Base-by-base conservation (phyloP, 1,140 invertebrate species). In the Procambarus clarkii region DNA sequence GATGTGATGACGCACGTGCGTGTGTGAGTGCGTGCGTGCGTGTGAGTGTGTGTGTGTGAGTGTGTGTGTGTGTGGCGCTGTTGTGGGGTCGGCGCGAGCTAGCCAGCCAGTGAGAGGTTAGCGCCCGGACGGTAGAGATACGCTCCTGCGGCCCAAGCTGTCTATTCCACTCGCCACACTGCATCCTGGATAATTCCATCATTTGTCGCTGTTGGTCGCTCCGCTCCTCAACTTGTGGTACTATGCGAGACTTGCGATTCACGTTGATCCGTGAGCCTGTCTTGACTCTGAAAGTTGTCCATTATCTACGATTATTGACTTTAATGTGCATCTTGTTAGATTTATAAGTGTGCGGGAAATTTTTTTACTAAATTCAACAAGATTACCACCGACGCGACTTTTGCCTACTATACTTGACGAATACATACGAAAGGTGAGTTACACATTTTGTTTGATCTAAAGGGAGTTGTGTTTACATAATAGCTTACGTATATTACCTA, bases 321-420 rank as follows among this genome's bases (percentile, higher is more conserved):
- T 74, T 74, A 74, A 74, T 74, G 69, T 74, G 69, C 24, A 74
- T 74, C 24, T 74, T 74, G 69, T 34, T 74, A 74, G 69, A 74
- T 74, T 34, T 74, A 74, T 74, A 74, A 74, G 69, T 8, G 24
- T 74, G 69, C 1, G n/a, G 34, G 34, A 74, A 74, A 69, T 54
- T n/a, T n/a, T n/a, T n/a, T n/a, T 54, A 54, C 13, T 13, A 54
- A 54, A 54, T 54, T 5, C 13, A 54, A 9, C 50, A 54, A 54
- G 50, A 54, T 54, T 54, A 13, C 13, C 50, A 1, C 13, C 8
- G 50, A 54, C 2, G 50, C 50, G 4, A 54, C 2, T 54, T 54
- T 54, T 4, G 34, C 34, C 34, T 13, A 54, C 50, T 13, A 7
- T 54, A 54, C 8, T 54, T 54, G 50, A 54, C 1, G 50, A 13